Percentiles rank a stretch among this genome's conserved stretches.
phyloP scores from a whole-genome alignment of 1,140 invertebrate species.

The Rhynchophorus ferrugineus region DNA sequence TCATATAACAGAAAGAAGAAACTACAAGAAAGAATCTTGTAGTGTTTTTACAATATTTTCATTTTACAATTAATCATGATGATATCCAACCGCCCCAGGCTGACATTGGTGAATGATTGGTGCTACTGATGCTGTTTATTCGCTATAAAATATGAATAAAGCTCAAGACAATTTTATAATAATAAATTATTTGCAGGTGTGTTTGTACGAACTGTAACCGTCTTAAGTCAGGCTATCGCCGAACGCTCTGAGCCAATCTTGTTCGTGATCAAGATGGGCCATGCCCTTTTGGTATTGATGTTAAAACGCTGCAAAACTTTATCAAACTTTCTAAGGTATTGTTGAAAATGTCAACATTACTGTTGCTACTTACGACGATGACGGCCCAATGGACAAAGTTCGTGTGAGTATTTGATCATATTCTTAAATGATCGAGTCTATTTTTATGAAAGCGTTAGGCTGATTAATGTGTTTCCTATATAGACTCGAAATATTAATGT shows the following conservation, averaged over 20 bases:
- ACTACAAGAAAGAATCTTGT: background rate
- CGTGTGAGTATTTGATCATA: slow-evolving; percentile 51
- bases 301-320: slow-evolving; percentile 93
- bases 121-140: too few relatives aligned
- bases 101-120: slow-evolving; percentile 17
- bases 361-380: slow-evolving; percentile 97
- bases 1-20: background rate
- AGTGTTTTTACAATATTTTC: background rate
- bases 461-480: slow-evolving; percentile 12
- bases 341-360: slow-evolving; percentile 99
- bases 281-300: slow-evolving; percentile 91
- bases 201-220: slow-evolving; percentile 98
- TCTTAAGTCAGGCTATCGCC: slow-evolving; percentile 96
- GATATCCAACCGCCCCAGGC: slow-evolving; percentile 21
- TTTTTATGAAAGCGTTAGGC: background rate
- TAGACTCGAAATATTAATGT: slow-evolving; percentile 28
- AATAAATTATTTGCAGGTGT: slow-evolving; percentile 65
- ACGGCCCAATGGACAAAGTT: slow-evolving; percentile 98
- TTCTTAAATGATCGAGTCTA: slow-evolving; percentile 2
- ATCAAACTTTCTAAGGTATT: slow-evolving; percentile 99
- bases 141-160: too few relatives aligned
- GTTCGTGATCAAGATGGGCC: slow-evolving; percentile 99
- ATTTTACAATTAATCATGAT: slow-evolving; percentile 19
- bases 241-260: slow-evolving; percentile 98
- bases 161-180: background rate